Base-by-base conservation (phyloP, 2,888 invertebrate genomes). In the Deroplatys truncata region DNA sequence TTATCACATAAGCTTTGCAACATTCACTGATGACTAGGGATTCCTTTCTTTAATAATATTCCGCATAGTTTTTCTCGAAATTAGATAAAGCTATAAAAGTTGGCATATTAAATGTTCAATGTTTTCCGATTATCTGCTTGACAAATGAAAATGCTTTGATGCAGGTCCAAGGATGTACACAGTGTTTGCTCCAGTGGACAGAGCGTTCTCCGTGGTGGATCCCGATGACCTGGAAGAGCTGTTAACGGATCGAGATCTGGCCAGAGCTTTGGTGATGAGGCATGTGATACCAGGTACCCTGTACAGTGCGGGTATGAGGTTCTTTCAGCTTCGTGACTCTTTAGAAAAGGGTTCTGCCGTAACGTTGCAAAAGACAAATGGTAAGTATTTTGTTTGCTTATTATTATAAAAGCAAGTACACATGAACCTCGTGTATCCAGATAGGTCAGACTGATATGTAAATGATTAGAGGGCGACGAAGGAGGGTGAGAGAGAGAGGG, bases 221-320 rank as follows among this genome's bases (percentile, higher is more conserved):
- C 94, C 95, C 0, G 94, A 95, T 28, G 96, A 96, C 88, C 93
- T 96, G 29, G 94, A 95, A 84, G 94, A 95, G 91, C 95, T 95
- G 85, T 93, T 95, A n/a, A 96, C 95, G 83, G 95, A 95, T 92
- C 95, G 95, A 92, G 93, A 93, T 90, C 92, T 93, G 25, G 97
- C 98, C 13, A 95, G 96, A 91, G 96, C 96, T 89, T 94, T 98
- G 86, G 96, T 97, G 85, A 95, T 97, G 92, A 95, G 96, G 88
- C 98, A 98, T 93, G 94, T 97, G 89, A 94, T 96, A 90, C 95
- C 97, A 7, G 97, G 97, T 85, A 97, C 97, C 0, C 94, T 98
- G 5, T 98, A 97, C 94, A 97, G 97, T 88, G 97, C 97, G 7
- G 98, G 98, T 88, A 97, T 98, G 97, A 94, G 97, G 92, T 98